Evolutionary conservation across 2,888 invertebrate genomes (phyloP).

Genomic region (Leptura quadrifasciata): DNA sequence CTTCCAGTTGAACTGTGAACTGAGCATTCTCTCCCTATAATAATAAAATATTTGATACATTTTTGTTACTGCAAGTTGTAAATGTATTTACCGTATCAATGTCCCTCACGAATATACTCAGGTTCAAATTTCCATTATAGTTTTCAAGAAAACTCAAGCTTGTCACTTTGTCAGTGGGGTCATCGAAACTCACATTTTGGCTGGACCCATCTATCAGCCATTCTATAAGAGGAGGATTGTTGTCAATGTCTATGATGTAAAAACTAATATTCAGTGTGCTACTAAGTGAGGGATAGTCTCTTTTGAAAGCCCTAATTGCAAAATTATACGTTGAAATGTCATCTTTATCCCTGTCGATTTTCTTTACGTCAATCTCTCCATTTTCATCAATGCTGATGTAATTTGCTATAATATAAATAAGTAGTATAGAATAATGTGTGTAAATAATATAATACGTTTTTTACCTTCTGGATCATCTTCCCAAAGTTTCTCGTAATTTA

Average conservation of each 20-base stretch:
- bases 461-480: conserved; percentile 57
- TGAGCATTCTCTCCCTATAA: conserved; percentile 77
- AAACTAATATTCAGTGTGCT: conserved; percentile 62
- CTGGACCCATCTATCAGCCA: conserved; percentile 9
- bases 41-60: conserved; percentile 37
- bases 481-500: conserved; percentile 59
- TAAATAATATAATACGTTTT: conserved; percentile 47
- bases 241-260: conserved; percentile 78
- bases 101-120: conserved; percentile 74
- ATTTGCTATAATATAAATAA: conserved; percentile 49
- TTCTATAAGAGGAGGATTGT: conserved; percentile 76
- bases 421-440: not conserved
- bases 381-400: conserved; percentile 61
- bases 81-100: conserved; percentile 68
- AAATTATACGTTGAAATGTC: conserved; percentile 62
- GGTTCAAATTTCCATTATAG: conserved; percentile 74
- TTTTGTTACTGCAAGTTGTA: not conserved
- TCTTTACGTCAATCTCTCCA: conserved; percentile 65
- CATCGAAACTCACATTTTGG: conserved; percentile 24
- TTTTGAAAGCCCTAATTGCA: conserved; percentile 69
- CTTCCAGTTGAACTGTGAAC: conserved; percentile 66
- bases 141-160: conserved; percentile 75
- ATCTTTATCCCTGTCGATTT: conserved; percentile 70
- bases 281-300: conserved; percentile 54
- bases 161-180: conserved; percentile 57